Evolutionary conservation across 23 tunicate species (phyloP), one percentile per base, ranked within the genome.

Genomic region (Phallusia fumigata): DNA sequence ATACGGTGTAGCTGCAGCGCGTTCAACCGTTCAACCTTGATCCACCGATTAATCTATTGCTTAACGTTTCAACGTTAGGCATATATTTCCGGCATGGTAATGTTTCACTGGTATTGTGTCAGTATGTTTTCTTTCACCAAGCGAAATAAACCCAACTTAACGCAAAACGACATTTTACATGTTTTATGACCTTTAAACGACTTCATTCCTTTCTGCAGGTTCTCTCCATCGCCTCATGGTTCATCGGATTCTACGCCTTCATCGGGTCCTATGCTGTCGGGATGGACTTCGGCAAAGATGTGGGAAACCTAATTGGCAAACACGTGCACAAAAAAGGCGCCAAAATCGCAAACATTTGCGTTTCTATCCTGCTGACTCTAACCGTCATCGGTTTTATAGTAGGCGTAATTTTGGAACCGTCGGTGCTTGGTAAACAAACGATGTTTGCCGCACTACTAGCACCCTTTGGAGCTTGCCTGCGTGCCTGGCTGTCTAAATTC

Each of bases 251-350:
- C 31, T 81, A 87, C 78, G 76, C 81, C 34, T 87, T 76, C 50
- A 64, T 87, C 13, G 91, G 86, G 10, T 87, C 91, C 0, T 87
- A 81, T 44, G 75, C 76, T 35, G 91, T 87, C 11, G 91, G 91
- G 8, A 19, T 64, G 35, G 91, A 87, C 65, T 87, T 87, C 36
- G 91, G 91, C 30, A 87, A 65, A 76, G 82, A 19, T 0, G 74
- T 31, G 82, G 82, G 33, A 12, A 40, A 76, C n/a, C 36, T 73
- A n/a, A 79, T 33, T 35, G 82, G 28, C 76, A 76, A 6, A 30
- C 52, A 44, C 69, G 85, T 58, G 31, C 34, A 40, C 34, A 32
- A 45, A 33, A 76, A 84, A 44, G 88, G 81, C 32, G 79, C 84
- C 30, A 87, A 87, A 81, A 33, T 58, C 34, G 36, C 86, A 22